Percentiles rank a stretch among this genome's conserved stretches.
phyloP scores from a whole-genome alignment of 2,113 vertebrate species.

The Rhipidura dahli region DNA sequence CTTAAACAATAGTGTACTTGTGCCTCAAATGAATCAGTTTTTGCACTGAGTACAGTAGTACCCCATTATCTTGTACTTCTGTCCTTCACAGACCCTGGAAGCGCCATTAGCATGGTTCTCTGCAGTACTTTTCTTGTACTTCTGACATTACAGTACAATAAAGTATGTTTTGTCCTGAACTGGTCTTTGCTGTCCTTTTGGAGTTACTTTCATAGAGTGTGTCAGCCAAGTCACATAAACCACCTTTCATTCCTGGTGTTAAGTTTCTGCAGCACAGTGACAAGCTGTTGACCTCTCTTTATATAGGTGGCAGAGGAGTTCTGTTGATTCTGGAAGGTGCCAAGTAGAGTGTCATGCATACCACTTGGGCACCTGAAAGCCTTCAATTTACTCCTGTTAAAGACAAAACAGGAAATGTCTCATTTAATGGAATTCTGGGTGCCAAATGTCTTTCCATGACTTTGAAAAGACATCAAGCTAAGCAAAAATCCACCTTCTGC shows the following conservation, averaged over 20 bases:
- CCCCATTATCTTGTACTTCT: constrained; percentile 59
- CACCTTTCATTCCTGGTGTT: neutral
- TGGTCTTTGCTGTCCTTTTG: neutral
- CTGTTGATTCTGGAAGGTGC: neutral
- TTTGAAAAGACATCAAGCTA: neutral
- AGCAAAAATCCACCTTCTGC: neutral
- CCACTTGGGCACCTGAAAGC: neutral
- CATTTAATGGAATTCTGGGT: neutral
- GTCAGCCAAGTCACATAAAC: neutral
- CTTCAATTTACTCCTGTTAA: neutral
- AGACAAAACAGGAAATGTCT: neutral
- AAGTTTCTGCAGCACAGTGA: neutral
- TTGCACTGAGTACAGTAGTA: constrained; percentile 65
- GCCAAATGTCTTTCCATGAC: neutral
- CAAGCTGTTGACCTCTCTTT: neutral
- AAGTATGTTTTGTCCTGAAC: constrained; percentile 77
- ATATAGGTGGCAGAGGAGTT: neutral
- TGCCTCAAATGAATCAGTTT: constrained; percentile 65
- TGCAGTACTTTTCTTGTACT: constrained; percentile 73
- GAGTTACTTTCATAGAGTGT: neutral
- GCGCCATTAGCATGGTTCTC: constrained; percentile 71
- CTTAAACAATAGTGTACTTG: constrained; percentile 67
- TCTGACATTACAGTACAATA: constrained; percentile 76
- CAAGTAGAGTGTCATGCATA: neutral
- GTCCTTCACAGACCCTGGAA: constrained; percentile 58